Conservation (phyloP, 2,113 vertebrate species). For the Labrus mixtus region DNA sequence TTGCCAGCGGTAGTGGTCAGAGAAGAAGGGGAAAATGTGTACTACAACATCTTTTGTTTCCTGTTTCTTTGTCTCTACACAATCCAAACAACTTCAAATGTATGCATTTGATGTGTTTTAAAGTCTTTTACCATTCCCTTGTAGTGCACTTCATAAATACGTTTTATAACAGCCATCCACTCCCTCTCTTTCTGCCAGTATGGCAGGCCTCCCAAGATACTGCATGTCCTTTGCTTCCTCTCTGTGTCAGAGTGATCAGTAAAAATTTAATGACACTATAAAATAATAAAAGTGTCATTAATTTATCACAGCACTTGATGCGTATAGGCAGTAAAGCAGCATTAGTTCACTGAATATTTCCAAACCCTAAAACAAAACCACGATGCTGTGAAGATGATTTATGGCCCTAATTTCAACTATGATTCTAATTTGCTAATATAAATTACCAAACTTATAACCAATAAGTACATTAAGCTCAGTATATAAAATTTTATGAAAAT, state of each 20-base stretch:
- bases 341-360: constrained; percentile 97
- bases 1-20: constrained; percentile 84
- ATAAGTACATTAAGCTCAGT: constrained; percentile 99
- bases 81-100: constrained; percentile 17
- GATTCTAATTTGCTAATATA: constrained; percentile 92
- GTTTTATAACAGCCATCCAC: constrained; percentile 45
- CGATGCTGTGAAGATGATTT: constrained; percentile 91
- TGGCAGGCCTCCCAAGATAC: constrained; percentile 88
- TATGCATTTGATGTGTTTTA: constrained; percentile 11
- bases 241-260: constrained; percentile 98
- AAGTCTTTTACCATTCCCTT: constrained; percentile 20
- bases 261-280: constrained; percentile 99
- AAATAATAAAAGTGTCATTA: constrained; percentile 99
- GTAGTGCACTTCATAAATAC: constrained; percentile 37
- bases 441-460: constrained; percentile 95
- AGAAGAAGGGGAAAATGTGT: constrained; percentile 82
- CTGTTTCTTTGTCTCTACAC: constrained; percentile 65
- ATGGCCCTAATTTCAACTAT: constrained; percentile 91
- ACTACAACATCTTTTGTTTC: constrained; percentile 86
- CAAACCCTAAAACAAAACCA: constrained; percentile 94
- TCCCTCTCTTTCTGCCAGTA: constrained; percentile 75
- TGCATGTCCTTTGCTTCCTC: constrained; percentile 93
- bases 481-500: constrained; percentile 99
- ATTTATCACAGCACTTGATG: constrained; percentile 97
- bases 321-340: constrained; percentile 91